Evolutionary conservation across 1,140 invertebrate genomes (phyloP).

Genomic region (Charaxes varanes): DNA sequence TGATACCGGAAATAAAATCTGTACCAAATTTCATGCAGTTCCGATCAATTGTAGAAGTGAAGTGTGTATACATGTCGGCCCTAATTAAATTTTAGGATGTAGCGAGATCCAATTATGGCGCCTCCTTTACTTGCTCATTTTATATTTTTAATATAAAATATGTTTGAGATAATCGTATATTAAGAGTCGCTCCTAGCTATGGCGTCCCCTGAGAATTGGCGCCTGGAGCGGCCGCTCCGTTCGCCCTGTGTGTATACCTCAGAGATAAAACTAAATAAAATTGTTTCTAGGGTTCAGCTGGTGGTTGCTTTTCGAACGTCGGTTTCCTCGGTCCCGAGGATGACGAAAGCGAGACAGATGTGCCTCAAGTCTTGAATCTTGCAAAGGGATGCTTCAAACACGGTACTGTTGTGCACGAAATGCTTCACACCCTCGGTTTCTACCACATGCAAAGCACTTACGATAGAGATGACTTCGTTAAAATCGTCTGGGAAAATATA

Average conservation of each 20-base stretch:
- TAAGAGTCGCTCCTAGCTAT: no score
- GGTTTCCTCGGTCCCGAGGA: slow-evolving; percentile 33
- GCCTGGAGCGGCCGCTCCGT: no score
- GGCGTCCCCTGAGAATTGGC: no score
- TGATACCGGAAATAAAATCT: no score
- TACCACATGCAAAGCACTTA: slow-evolving; percentile 83
- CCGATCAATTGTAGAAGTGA: no score
- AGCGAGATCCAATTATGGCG: no score
- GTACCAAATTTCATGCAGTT: no score
- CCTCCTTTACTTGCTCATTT: no score
- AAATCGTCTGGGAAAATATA: slow-evolving; percentile 81
- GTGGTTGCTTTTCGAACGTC: slow-evolving; percentile 72
- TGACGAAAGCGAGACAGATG: slow-evolving; percentile 40
- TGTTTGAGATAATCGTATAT: no score
- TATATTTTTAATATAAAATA: no score
- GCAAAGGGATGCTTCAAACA: slow-evolving; percentile 68
- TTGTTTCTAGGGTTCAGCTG: slow-evolving; percentile 45
- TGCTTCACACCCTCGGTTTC: slow-evolving; percentile 81
- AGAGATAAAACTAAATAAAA: background rate
- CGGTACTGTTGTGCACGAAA: slow-evolving; percentile 79
- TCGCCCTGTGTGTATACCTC: background rate
- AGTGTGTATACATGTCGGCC: no score
- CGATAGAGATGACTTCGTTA: slow-evolving; percentile 81
- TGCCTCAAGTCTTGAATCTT: slow-evolving; percentile 67
- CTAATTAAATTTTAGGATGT: no score